Evolutionary conservation across 2,113 vertebrate genomes (phyloP).

Genomic region (Syrrhaptes paradoxus): DNA sequence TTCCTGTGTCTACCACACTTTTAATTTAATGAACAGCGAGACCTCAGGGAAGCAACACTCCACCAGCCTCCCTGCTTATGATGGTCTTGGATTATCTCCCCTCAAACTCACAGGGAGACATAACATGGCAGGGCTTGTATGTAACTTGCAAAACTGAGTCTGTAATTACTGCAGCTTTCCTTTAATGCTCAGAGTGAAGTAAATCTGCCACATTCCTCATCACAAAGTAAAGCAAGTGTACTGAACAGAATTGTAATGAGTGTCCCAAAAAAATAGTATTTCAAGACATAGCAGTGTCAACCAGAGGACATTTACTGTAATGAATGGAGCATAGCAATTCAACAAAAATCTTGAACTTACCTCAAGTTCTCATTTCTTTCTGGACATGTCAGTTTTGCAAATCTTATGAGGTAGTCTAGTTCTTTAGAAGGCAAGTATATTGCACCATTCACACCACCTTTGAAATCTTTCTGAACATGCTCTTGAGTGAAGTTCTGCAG

Average conservation of each 20-base stretch:
- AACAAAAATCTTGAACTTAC: slow-evolving; percentile 64
- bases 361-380: slow-evolving; percentile 82
- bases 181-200: not conserved
- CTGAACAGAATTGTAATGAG: not conserved
- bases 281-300: not conserved
- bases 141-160: not conserved
- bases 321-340: not conserved
- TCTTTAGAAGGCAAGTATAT: slow-evolving; percentile 80
- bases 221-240: not conserved
- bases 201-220: not conserved
- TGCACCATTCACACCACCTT: slow-evolving; percentile 81
- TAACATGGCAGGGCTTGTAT: not conserved
- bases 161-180: not conserved
- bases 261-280: not conserved
- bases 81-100: not conserved
- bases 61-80: not conserved
- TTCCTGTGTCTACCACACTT: not conserved
- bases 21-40: not conserved
- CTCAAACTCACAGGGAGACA: not conserved
- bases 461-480: slow-evolving; percentile 85
- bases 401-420: slow-evolving; percentile 86
- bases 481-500: slow-evolving; percentile 86
- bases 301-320: not conserved
- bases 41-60: not conserved
- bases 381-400: slow-evolving; percentile 83